Percentiles rank a stretch among this genome's conserved stretches.
Conservation (phyloP, 2,113 vertebrate species). For the Cololabis saira region DNA sequence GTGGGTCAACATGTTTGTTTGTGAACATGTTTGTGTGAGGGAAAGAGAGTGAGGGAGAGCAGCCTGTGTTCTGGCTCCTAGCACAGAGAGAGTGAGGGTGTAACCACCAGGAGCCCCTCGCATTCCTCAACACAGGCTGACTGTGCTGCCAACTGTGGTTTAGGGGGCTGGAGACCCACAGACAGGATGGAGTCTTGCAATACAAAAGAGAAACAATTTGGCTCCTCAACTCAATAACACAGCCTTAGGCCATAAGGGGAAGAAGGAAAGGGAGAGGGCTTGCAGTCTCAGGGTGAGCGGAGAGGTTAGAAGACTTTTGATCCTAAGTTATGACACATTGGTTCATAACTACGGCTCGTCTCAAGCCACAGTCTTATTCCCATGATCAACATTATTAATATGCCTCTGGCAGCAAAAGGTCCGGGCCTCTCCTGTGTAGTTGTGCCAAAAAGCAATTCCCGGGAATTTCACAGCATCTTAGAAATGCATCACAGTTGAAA, state of each 20-base stretch:
- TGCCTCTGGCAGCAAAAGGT: slow-evolving; percentile 70
- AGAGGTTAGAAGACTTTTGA: slow-evolving; percentile 73
- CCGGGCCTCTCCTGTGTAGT: slow-evolving; percentile 63
- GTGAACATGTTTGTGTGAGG: slow-evolving; percentile 48
- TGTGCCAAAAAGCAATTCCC: slow-evolving; percentile 67
- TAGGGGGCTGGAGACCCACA: slow-evolving; percentile 84
- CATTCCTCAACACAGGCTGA: slow-evolving; percentile 79
- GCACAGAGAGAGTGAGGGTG: slow-evolving; percentile 67
- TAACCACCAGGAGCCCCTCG: slow-evolving; percentile 78
- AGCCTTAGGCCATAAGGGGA: slow-evolving; percentile 67
- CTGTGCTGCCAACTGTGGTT: slow-evolving; percentile 83
- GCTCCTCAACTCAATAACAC: slow-evolving; percentile 79
- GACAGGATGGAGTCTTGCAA: slow-evolving; percentile 86
- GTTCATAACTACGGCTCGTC: slow-evolving; percentile 68
- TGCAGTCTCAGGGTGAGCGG: slow-evolving; percentile 61
- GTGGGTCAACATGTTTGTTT: slow-evolving; percentile 64
- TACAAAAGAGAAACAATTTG: slow-evolving; percentile 85
- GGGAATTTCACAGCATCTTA: slow-evolving; percentile 78
- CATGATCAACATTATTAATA: slow-evolving; percentile 77
- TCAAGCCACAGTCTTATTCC: slow-evolving; percentile 65
- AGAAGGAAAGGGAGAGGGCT: slow-evolving; percentile 55
- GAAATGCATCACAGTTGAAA: slow-evolving; percentile 63
- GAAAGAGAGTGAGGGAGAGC: slow-evolving; percentile 51
- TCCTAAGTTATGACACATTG: slow-evolving; percentile 78
- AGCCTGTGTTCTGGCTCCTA: slow-evolving; percentile 60